Evolutionary conservation across 2,888 invertebrate genomes (phyloP).

Genomic region (Trissonchulus sp.): DNA sequence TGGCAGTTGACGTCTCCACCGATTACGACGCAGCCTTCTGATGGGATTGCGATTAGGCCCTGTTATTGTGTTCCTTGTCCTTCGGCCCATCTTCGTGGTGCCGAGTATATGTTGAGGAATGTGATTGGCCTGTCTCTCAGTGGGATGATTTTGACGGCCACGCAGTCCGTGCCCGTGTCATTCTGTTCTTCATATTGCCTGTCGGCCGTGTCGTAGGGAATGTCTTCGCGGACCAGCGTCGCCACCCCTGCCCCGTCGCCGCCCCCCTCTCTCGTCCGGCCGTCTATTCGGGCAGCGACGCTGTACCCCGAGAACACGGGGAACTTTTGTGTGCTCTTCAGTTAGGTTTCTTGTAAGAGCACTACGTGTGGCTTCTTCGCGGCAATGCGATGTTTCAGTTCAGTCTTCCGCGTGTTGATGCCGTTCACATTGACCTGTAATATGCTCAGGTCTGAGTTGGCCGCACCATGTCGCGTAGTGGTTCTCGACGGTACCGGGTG

Average conservation of each 20-base stretch:
- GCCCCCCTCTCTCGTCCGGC: too few species aligned
- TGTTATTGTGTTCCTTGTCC: conserved; percentile 1
- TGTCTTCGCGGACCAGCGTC: conserved; percentile 1
- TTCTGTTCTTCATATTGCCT: background rate
- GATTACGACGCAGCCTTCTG: background rate
- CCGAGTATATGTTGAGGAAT: background rate
- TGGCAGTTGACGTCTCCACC: conserved; percentile 1
- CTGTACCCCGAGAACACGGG: background rate
- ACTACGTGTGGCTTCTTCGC: conserved; percentile 6
- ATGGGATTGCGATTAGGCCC: background rate
- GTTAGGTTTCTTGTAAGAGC: conserved; percentile 1
- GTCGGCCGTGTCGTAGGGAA: background rate
- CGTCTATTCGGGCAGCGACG: conserved; percentile 3
- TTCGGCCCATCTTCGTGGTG: background rate
- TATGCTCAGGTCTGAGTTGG: too few species aligned
- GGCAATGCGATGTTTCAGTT: background rate
- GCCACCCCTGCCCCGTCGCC: background rate
- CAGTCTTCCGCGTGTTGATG: background rate
- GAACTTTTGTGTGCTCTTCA: background rate
- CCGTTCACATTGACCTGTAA: background rate
- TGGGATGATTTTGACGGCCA: background rate
- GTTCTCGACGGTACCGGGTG: too few species aligned
- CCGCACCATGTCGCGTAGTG: too few species aligned
- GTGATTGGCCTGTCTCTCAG: background rate
- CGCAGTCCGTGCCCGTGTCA: background rate